phyloP scores from a whole-genome alignment of 2,888 invertebrate species.

The Muschampia plurimacula region DNA sequence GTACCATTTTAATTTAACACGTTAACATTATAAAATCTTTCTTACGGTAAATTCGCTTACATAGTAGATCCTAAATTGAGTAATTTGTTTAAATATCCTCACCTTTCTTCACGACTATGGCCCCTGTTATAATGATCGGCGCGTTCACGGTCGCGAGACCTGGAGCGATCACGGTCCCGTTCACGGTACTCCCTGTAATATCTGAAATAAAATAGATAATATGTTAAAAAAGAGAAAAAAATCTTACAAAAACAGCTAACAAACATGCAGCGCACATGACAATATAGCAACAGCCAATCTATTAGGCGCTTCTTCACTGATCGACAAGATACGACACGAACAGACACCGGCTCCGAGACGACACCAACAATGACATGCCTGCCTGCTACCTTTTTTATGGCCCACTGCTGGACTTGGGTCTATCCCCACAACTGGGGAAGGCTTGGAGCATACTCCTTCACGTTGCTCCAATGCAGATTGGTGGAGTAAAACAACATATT shows the following conservation, averaged over 20 bases:
- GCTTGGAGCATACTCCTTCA: no score
- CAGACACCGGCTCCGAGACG: no score
- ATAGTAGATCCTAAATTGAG: not conserved
- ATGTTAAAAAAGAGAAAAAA: not conserved
- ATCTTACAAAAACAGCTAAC: not conserved
- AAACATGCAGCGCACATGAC: not conserved
- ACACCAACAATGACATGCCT: no score
- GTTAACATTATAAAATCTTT: no score
- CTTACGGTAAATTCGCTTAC: no score
- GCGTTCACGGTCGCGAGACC: conserved; percentile 91
- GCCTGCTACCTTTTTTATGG: no score
- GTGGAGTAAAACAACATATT: no score
- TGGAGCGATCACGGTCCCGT: conserved; percentile 90
- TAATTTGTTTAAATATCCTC: conserved; percentile 49
- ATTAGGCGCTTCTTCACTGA: not conserved
- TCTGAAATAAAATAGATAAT: conserved; percentile 60
- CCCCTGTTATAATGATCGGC: conserved; percentile 90
- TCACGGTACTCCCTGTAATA: conserved; percentile 87
- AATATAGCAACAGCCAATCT: not conserved
- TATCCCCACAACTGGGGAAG: no score
- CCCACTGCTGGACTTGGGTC: no score
- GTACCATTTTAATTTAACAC: no score
- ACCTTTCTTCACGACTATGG: conserved; percentile 92
- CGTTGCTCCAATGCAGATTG: no score
- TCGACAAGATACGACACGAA: no score